Evolutionary conservation across 2,113 vertebrate genomes (phyloP).

Genomic region (Rhabdomys dilectus): DNA sequence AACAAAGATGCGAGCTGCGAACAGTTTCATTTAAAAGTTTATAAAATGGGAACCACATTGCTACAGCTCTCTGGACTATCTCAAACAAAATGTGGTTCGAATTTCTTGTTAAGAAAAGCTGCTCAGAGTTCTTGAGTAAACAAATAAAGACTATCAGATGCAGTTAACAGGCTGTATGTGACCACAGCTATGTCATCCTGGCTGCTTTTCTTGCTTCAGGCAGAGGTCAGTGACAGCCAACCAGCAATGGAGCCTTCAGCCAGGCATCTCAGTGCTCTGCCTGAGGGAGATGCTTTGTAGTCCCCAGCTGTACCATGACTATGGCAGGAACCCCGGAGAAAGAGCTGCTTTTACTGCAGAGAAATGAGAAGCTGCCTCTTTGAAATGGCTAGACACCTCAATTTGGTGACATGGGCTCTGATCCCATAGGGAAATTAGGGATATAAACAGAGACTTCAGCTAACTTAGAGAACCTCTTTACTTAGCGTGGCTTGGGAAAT

Average conservation of each 20-base stretch:
- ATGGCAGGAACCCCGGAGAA: not conserved
- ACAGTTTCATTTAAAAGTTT: slow-evolving; percentile 74
- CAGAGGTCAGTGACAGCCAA: slow-evolving; percentile 32
- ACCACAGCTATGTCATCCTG: slow-evolving; percentile 51
- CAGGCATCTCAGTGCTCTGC: not conserved
- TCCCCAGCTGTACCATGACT: not conserved
- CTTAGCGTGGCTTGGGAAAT: not conserved
- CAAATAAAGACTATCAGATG: slow-evolving; percentile 61
- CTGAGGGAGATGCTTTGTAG: not conserved
- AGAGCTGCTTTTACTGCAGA: not conserved
- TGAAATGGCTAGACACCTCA: not conserved
- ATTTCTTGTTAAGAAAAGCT: slow-evolving; percentile 66
- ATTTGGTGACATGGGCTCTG: not conserved
- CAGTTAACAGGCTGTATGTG: slow-evolving; percentile 40
- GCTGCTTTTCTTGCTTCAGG: slow-evolving; percentile 28
- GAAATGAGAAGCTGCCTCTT: not conserved
- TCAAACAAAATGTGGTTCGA: slow-evolving; percentile 74
- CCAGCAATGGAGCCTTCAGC: not conserved
- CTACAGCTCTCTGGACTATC: slow-evolving; percentile 69
- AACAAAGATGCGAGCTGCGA: slow-evolving; percentile 65
- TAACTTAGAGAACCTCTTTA: not conserved
- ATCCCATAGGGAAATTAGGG: not conserved
- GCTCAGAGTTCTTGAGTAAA: slow-evolving; percentile 63
- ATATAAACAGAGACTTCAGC: not conserved
- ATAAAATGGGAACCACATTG: slow-evolving; percentile 70